These are phyloP conservation scores for Ciona savignyi DNA, from an alignment of 23 tunicate species.

Conservation along the genomic window DNA sequence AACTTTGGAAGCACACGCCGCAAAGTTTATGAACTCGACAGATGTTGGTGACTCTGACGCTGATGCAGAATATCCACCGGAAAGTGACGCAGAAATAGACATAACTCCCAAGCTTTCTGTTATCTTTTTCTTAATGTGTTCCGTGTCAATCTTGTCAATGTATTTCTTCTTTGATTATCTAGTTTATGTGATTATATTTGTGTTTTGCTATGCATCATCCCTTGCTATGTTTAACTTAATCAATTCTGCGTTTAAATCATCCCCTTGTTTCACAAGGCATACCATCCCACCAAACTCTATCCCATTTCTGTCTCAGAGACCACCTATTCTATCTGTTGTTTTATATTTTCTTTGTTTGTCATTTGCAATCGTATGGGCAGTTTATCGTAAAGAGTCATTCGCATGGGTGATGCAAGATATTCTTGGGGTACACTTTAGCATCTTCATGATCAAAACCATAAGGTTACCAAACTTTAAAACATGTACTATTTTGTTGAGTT, in stretches of 20 bases:
- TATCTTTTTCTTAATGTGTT: constrained; percentile 52
- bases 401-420: constrained; percentile 92
- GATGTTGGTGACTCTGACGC: neutral
- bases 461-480: constrained; percentile 47
- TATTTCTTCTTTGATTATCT: constrained; percentile 82
- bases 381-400: constrained; percentile 32
- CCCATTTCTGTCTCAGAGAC: constrained; percentile 22
- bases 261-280: constrained; percentile 41
- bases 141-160: constrained; percentile 66
- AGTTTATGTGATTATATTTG: constrained; percentile 62
- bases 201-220: constrained; percentile 65
- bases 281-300: constrained; percentile 32
- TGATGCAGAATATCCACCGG: neutral
- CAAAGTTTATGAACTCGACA: neutral
- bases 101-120: constrained; percentile 24
- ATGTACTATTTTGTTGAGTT: constrained; percentile 24
- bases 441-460: constrained; percentile 61
- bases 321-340: constrained; percentile 29
- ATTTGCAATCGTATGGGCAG: constrained; percentile 51
- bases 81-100: neutral
- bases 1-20: neutral
- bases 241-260: constrained; percentile 13
- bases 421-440: constrained; percentile 63
- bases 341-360: constrained; percentile 29
- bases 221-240: constrained; percentile 50